These are phyloP conservation scores for Drosophila kepulauana DNA, from an alignment of 1,140 invertebrate species.

Conservation along the genomic window DNA sequence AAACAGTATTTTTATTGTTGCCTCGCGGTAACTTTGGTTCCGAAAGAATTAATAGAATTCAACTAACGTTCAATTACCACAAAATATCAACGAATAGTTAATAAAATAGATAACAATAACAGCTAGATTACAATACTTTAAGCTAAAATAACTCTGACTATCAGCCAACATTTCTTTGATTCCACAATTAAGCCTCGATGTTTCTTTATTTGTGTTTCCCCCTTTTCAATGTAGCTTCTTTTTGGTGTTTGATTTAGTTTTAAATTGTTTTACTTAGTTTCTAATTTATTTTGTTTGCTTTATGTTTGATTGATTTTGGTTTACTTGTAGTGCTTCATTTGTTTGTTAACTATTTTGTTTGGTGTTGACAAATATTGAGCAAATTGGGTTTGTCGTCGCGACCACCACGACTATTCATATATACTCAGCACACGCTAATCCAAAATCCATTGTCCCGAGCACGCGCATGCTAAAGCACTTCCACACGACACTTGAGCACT, in stretches of 20 bases:
- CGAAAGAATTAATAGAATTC: too few species aligned
- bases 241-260: constrained; percentile 30
- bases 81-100: too few species aligned
- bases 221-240: constrained; percentile 1
- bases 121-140: not conserved
- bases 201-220: not conserved
- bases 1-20: too few species aligned
- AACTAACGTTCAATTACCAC: too few species aligned
- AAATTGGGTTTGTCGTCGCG: constrained; percentile 50
- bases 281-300: constrained; percentile 32
- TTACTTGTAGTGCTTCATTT: constrained; percentile 19
- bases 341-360: constrained; percentile 18
- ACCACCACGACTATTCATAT: constrained; percentile 20
- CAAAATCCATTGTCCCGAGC: constrained; percentile 32
- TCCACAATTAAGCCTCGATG: not conserved
- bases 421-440: constrained; percentile 35
- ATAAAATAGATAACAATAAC: not conserved
- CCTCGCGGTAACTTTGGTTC: too few species aligned
- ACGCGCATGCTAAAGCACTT: constrained; percentile 46
- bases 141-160: not conserved
- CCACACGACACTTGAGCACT: not conserved
- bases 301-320: constrained; percentile 25
- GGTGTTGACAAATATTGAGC: constrained; percentile 60
- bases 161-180: not conserved
- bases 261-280: constrained; percentile 12